Evolutionary conservation across 2,113 vertebrate genomes (phyloP).

Genomic region (Pseudopipra pipra): DNA sequence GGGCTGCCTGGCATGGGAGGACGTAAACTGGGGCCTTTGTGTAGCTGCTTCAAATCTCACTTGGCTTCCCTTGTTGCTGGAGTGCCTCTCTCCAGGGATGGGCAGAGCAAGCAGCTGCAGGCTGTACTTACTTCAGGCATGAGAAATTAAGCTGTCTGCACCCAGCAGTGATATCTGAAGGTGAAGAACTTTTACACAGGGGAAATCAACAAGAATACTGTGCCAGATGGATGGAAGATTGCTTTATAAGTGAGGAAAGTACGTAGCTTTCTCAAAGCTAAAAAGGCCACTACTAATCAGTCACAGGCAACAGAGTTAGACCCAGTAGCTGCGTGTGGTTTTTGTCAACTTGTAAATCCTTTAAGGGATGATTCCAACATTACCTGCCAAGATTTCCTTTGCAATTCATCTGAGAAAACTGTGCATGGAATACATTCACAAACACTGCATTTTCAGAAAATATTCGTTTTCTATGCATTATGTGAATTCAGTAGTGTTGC

Average conservation of each 20-base stretch:
- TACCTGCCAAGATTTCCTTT: background rate
- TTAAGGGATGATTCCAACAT: background rate
- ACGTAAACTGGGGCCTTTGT: background rate
- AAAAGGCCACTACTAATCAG: background rate
- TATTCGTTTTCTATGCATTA: background rate
- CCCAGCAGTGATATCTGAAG: background rate
- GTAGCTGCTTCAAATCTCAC: background rate
- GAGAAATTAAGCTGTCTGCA: background rate
- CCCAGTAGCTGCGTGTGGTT: accelerated
- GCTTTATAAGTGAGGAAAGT: background rate
- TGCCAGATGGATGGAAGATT: background rate
- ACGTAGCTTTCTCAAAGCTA: background rate
- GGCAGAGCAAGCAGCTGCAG: background rate
- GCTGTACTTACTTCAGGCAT: background rate
- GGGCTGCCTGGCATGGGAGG: background rate
- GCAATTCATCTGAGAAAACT: background rate
- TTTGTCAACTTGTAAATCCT: background rate
- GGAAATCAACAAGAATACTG: background rate
- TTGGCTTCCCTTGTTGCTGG: background rate
- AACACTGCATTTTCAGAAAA: constrained; percentile 16
- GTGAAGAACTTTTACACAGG: background rate
- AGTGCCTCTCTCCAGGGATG: background rate
- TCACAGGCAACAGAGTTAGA: background rate
- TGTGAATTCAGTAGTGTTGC: background rate
- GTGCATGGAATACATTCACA: background rate